Evolutionary conservation across 2,888 invertebrate species (phyloP).

Genomic region (Apamea epomidion): DNA sequence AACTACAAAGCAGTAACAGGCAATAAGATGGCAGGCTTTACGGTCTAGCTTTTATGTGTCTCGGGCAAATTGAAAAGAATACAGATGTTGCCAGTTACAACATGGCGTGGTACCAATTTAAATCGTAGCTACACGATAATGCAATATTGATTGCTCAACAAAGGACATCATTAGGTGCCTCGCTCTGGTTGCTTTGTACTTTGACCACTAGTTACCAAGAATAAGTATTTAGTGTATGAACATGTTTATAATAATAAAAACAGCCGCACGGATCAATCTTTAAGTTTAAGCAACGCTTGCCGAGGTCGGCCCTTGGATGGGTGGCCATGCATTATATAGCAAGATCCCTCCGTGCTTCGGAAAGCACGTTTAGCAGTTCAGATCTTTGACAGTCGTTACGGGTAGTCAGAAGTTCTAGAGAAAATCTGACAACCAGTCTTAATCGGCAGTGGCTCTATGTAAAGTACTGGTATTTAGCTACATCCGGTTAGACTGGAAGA

Average conservation of each 20-base stretch:
- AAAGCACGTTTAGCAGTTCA: neutral
- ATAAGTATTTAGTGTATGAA: constrained; percentile 2
- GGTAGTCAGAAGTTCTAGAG: neutral
- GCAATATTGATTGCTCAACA: constrained; percentile 47
- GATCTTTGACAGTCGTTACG: neutral
- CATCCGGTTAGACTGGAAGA: neutral
- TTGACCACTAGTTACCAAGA: neutral
- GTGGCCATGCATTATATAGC: neutral
- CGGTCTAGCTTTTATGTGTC: constrained; percentile 12
- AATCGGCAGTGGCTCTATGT: too few relatives aligned
- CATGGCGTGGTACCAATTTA: constrained; percentile 29
- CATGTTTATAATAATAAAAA: neutral
- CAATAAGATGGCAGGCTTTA: constrained; percentile 39
- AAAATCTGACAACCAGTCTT: neutral
- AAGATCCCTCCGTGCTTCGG: neutral
- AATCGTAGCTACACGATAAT: constrained; percentile 40
- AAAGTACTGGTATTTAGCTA: neutral
- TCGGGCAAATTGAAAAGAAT: constrained; percentile 39
- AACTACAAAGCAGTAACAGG: constrained; percentile 11
- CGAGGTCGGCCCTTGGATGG: neutral
- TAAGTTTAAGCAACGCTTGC: neutral
- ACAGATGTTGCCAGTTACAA: constrained; percentile 21
- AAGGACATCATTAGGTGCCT: constrained; percentile 38
- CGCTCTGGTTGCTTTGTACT: constrained; percentile 22
- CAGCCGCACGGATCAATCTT: neutral